Conservation (phyloP, 2,888 invertebrate species). For the Pedicia rivosa region DNA sequence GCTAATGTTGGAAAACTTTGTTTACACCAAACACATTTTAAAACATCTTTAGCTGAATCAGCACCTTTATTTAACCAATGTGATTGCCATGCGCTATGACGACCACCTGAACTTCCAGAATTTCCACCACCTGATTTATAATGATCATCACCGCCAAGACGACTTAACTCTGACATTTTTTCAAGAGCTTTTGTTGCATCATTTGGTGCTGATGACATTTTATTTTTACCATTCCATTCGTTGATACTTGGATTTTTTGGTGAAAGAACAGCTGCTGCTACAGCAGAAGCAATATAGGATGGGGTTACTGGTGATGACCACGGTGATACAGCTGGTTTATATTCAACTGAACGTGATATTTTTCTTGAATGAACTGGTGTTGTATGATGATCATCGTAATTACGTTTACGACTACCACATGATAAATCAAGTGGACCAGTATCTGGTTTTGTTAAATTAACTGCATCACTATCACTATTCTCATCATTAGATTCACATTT, state of each 20-base stretch:
- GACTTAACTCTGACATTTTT: conserved; percentile 81
- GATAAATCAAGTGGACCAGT: conserved; percentile 68
- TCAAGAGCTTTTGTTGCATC: conserved; percentile 79
- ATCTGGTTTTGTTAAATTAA: conserved; percentile 51
- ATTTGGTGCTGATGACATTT: conserved; percentile 50
- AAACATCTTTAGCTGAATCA: conserved; percentile 86
- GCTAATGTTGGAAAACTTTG: conserved; percentile 91
- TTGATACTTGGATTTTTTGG: conserved; percentile 46
- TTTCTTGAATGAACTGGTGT: conserved; percentile 38
- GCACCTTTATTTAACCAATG: conserved; percentile 96
- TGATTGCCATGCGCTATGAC: conserved; percentile 90
- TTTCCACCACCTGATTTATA: conserved; percentile 37
- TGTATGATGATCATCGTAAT: conserved; percentile 45
- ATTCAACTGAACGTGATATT: conserved; percentile 47
- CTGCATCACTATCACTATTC: conserved; percentile 46
- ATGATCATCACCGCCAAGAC: conserved; percentile 56
- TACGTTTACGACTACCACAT: conserved; percentile 56
- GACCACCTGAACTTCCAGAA: conserved; percentile 28
- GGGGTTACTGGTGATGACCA: conserved; percentile 71
- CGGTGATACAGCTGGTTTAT: conserved; percentile 52
- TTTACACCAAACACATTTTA: conserved; percentile 97
- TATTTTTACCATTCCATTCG: conserved; percentile 68
- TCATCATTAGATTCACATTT: conserved; percentile 35
- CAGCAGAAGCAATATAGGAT: conserved; percentile 64
- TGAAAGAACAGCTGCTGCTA: conserved; percentile 52